Evolutionary conservation across 2,797 vertebrate species (phyloP), one percentile per base, ranked within the genome.

Genomic region (Chiroxiphia lanceolata): DNA sequence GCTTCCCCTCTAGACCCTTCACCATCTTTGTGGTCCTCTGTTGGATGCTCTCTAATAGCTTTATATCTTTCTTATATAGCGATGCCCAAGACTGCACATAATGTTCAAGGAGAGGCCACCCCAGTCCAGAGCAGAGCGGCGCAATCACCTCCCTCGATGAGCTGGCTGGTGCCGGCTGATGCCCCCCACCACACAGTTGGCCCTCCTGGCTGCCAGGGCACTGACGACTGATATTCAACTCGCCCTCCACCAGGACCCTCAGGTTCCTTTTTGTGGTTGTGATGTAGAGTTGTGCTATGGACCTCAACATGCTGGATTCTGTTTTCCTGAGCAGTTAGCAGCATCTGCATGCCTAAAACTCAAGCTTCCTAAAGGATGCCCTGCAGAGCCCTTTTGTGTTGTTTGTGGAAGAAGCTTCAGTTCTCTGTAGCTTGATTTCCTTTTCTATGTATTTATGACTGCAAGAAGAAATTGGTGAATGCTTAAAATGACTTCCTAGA

Each of bases 161-260:
- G 29, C 11, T 59, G n/a, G 4, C 0, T 38, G 0, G 9, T 47
- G 47, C 16, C 10, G 6, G 11, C 45, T 88, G 53, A 40, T 60
- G n/a, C 1, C 3, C 11, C n/a, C 11, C 38, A 22, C 51, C n/a
- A 51, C 29, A 34, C 0, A 0, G 0, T 0, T 65, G n/a, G 10
- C n/a, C 9, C 26, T 65, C 15, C 38, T 65, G 38, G n/a, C 17
- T 71, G 25, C 45, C 29, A 34, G 20, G n/a, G 20, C 29, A 65
- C 38, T 51, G 38, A n/a, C 51, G 38, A 0, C 16, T 51, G 27
- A 0, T 34, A 40, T 29, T 22, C 51, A 57, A 1, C 0, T 45
- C 45, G 25, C n/a, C 51, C 22, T 6, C 1, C 3, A 65, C 33
- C 36, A n/a, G 65, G 12, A 51, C 6, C 15, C 29, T 2, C 38